These are phyloP conservation scores for Lymantria dispar DNA, from an alignment of 2,888 invertebrate species.

Conservation along the genomic window DNA sequence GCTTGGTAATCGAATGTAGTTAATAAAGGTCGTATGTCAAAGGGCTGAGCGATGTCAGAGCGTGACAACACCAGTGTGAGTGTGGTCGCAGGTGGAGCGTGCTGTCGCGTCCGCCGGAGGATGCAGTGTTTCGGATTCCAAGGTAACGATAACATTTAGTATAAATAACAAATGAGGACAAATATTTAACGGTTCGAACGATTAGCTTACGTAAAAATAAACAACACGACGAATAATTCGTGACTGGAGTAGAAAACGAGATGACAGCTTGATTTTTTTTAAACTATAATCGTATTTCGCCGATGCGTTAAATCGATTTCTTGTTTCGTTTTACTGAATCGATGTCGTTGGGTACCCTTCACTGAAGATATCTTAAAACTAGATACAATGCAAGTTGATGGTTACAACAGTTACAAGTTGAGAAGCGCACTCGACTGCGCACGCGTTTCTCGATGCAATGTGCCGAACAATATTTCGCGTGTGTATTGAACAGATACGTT, in stretches of 20 bases:
- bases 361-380: constrained; percentile 13
- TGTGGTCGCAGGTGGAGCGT: constrained; percentile 57
- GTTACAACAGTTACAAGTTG: constrained; percentile 34
- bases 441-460: constrained; percentile 57
- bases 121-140: constrained; percentile 78
- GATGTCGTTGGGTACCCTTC: constrained; percentile 26
- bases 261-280: constrained; percentile 9
- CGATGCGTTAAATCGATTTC: constrained; percentile 50
- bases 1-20: constrained; percentile 33
- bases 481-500: constrained; percentile 56
- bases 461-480: constrained; percentile 54
- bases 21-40: constrained; percentile 57
- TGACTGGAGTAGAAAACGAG: background rate
- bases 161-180: constrained; percentile 25
- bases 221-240: background rate
- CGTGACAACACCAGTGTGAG: constrained; percentile 66
- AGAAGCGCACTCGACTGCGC: constrained; percentile 44
- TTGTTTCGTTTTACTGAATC: constrained; percentile 38
- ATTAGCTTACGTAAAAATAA: background rate
- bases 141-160: constrained; percentile 50
- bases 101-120: constrained; percentile 73
- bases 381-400: constrained; percentile 6
- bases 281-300: constrained; percentile 9
- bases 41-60: constrained; percentile 66
- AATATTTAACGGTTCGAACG: background rate